A percentile compares a stretch with the other conserved stretches of the same genome.
Conservation (phyloP, 2,888 invertebrate genomes). For the Polyploca ridens region DNA sequence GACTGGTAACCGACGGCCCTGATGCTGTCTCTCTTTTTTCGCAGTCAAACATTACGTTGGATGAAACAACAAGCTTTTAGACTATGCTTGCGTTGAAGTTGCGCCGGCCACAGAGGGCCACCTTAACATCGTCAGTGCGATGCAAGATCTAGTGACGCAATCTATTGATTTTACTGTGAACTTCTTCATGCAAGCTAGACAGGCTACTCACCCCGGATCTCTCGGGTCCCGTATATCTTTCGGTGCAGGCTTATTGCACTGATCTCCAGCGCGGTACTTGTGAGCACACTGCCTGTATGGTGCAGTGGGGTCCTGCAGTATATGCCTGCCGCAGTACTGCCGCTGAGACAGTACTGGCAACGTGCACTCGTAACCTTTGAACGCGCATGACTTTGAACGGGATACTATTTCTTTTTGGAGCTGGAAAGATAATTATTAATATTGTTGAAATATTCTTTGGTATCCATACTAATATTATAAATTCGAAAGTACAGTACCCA, state of each 20-base stretch:
- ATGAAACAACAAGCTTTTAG: too few relatives aligned
- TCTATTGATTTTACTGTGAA: too few relatives aligned
- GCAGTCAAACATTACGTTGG: too few relatives aligned
- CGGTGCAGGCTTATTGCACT: conserved; percentile 92
- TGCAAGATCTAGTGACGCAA: too few relatives aligned
- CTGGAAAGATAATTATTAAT: conserved; percentile 54
- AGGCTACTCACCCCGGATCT: conserved; percentile 57
- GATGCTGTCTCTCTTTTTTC: too few relatives aligned
- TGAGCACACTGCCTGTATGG: conserved; percentile 93
- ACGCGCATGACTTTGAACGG: conserved; percentile 85
- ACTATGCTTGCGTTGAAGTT: too few relatives aligned
- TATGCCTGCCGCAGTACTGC: conserved; percentile 92
- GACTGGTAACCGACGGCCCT: too few relatives aligned
- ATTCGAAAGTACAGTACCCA: too few relatives aligned
- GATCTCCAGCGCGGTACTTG: conserved; percentile 87
- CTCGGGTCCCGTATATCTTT: conserved; percentile 53
- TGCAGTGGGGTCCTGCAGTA: conserved; percentile 91
- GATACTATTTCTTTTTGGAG: conserved; percentile 86
- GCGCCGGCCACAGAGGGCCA: too few relatives aligned
- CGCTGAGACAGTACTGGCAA: conserved; percentile 88
- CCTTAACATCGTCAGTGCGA: too few relatives aligned
- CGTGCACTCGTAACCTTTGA: conserved; percentile 87
- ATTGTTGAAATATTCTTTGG: neutral
- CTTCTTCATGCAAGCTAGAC: neutral
- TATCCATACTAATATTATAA: too few relatives aligned